These are phyloP conservation scores for Oryzias javanicus DNA, from an alignment of 2,113 vertebrate species.

Conservation along the genomic window DNA sequence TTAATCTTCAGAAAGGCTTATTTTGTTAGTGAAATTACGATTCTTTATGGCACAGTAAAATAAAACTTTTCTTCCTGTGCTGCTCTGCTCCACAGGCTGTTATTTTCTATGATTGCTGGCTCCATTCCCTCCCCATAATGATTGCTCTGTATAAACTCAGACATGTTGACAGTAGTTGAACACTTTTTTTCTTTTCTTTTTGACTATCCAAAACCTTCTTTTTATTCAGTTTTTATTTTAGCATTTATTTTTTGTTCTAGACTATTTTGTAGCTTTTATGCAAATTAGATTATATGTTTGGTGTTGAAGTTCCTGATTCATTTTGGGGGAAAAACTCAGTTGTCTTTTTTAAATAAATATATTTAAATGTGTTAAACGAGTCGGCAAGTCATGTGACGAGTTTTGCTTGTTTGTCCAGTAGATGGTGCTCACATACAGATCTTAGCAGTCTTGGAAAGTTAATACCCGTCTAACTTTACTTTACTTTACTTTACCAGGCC, in stretches of 20 bases:
- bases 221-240: too few species aligned
- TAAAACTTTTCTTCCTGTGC: neutral
- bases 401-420: slow-evolving; percentile 29
- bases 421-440: slow-evolving; percentile 32
- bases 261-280: too few species aligned
- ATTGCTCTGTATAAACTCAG: slow-evolving; percentile 26
- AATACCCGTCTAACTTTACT: neutral
- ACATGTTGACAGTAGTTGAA: neutral
- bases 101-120: slow-evolving; percentile 29
- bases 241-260: too few species aligned
- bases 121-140: slow-evolving; percentile 17
- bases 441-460: too few species aligned
- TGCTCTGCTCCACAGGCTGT: slow-evolving; percentile 40
- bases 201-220: neutral
- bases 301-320: too few species aligned
- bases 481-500: neutral
- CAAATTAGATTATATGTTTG: too few species aligned
- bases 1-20: too few species aligned
- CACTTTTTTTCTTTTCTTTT: neutral
- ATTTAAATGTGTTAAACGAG: slow-evolving; percentile 9
- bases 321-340: too few species aligned
- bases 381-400: slow-evolving; percentile 6
- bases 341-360: neutral
- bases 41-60: too few species aligned
- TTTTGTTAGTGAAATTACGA: too few species aligned